A percentile compares a stretch with the other conserved stretches of the same genome.
These are phyloP conservation scores for Eulemur coronatus DNA, from an alignment of 2,797 vertebrate genomes.

Conservation along the genomic window DNA sequence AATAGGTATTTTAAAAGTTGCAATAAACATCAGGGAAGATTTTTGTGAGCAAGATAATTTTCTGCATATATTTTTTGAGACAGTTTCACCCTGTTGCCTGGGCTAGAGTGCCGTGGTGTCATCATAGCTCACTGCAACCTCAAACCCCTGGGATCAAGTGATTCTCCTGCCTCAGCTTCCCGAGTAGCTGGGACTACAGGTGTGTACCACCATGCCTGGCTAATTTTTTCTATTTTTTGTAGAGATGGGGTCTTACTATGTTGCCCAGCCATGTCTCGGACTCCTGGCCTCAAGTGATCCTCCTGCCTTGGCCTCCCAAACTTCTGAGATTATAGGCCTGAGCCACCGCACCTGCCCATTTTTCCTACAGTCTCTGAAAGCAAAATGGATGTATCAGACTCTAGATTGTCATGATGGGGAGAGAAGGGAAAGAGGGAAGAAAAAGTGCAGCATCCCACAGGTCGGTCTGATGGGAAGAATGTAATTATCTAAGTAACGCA, in stretches of 20 bases:
- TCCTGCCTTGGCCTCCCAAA: background rate
- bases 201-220: background rate
- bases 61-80: background rate
- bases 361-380: background rate
- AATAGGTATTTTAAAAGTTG: background rate
- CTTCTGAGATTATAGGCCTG: background rate
- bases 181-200: background rate
- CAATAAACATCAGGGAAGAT: background rate
- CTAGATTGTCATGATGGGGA: rapidly evolving
- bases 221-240: background rate
- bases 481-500: background rate
- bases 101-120: background rate
- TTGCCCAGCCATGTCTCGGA: background rate
- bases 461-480: background rate
- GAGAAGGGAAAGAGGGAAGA: background rate
- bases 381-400: background rate
- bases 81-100: background rate
- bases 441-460: rapidly evolving
- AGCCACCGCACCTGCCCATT: background rate
- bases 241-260: background rate
- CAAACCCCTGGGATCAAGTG: background rate
- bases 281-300: background rate
- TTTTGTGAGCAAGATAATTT: background rate
- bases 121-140: background rate
- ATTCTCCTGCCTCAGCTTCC: background rate